A percentile compares a stretch with the other conserved stretches of the same genome.
phyloP scores from a whole-genome alignment of 2,888 invertebrate genomes.

The Diabrotica balteata region DNA sequence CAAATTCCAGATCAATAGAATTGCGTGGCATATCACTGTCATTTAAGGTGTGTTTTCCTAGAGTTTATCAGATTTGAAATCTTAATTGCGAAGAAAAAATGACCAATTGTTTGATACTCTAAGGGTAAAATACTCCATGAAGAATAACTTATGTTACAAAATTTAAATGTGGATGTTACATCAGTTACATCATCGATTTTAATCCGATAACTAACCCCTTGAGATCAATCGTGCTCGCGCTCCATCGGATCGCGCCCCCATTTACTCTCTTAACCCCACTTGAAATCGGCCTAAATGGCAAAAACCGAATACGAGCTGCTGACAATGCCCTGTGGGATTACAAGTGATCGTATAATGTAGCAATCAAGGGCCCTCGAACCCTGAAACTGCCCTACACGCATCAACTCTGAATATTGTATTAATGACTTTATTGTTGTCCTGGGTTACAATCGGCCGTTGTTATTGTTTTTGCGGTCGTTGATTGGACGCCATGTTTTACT shows the following conservation, averaged over 20 bases:
- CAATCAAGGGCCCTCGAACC: conserved; percentile 18
- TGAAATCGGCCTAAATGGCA: conserved; percentile 14
- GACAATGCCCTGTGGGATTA: conserved; percentile 19
- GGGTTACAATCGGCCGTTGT: conserved; percentile 1
- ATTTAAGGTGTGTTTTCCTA: too few species aligned
- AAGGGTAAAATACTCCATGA: too few species aligned
- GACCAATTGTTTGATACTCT: too few species aligned
- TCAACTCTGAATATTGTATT: conserved; percentile 1
- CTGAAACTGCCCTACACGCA: conserved; percentile 9
- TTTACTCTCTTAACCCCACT: not conserved
- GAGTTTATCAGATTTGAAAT: too few species aligned
- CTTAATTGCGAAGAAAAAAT: too few species aligned
- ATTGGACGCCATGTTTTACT: not conserved
- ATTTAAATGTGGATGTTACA: too few species aligned
- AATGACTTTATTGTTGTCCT: too few species aligned
- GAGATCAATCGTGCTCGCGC: not conserved
- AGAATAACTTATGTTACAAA: too few species aligned
- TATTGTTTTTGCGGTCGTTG: not conserved
- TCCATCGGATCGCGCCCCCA: not conserved
- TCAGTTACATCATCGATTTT: too few species aligned
- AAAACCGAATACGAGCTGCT: conserved; percentile 10
- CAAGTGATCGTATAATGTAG: conserved; percentile 22
- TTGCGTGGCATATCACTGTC: too few species aligned
- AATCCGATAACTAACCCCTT: not conserved
- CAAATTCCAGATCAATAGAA: too few species aligned